These are phyloP conservation scores for Episyrphus balteatus DNA, from an alignment of 1,140 invertebrate species.

Conservation along the genomic window DNA sequence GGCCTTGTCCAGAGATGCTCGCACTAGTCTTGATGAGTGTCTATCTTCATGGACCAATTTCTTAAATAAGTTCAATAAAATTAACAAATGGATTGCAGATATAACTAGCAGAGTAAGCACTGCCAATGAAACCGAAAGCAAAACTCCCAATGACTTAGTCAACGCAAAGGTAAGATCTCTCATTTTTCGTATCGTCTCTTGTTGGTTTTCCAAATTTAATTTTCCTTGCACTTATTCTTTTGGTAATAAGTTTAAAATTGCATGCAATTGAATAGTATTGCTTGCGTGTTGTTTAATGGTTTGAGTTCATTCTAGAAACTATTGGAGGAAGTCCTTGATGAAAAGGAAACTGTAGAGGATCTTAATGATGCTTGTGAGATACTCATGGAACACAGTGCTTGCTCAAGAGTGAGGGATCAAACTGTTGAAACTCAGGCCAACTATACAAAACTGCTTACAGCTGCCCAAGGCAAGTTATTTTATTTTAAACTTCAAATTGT, in stretches of 20 bases:
- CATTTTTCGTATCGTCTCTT: background rate
- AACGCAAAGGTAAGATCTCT: conserved; percentile 52
- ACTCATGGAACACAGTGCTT: conserved; percentile 73
- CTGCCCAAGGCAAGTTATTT: conserved; percentile 48
- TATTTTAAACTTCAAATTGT: background rate
- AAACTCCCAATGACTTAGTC: conserved; percentile 66
- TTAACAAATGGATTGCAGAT: conserved; percentile 68
- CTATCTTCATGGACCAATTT: conserved; percentile 81
- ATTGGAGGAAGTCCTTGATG: conserved; percentile 60
- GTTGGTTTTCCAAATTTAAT: background rate
- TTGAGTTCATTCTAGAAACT: conserved; percentile 41
- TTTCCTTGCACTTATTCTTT: background rate
- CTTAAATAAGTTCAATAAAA: conserved; percentile 58
- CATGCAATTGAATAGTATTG: conserved; percentile 1
- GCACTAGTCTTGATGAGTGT: conserved; percentile 65
- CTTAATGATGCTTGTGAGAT: conserved; percentile 78
- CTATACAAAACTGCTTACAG: conserved; percentile 65
- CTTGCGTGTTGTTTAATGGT: conserved; percentile 10
- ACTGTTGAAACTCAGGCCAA: conserved; percentile 71
- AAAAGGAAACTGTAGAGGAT: conserved; percentile 69
- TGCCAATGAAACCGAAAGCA: conserved; percentile 63
- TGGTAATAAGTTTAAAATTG: background rate
- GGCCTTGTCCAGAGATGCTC: conserved; percentile 66
- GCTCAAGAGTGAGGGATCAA: conserved; percentile 70
- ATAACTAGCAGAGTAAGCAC: conserved; percentile 54